phyloP scores from a whole-genome alignment of 1,140 invertebrate genomes.

The Listronotus oregonensis region DNA sequence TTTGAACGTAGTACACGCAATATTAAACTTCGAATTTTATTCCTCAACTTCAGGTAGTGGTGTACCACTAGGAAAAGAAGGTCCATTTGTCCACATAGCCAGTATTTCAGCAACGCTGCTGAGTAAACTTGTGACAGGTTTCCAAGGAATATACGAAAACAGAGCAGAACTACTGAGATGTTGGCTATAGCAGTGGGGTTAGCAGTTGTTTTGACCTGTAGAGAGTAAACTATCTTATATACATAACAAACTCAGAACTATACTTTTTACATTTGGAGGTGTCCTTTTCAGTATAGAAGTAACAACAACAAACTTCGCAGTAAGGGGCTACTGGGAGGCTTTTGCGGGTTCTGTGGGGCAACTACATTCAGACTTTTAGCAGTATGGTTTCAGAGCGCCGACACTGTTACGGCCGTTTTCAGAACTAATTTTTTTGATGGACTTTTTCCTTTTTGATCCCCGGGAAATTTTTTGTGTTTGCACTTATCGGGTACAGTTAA shows the following conservation, averaged over 20 bases:
- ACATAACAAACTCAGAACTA: neutral
- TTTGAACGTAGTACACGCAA: too few species aligned
- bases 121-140: conserved; percentile 89
- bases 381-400: conserved; percentile 93
- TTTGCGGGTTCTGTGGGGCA: conserved; percentile 96
- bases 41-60: conserved; percentile 80
- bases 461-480: conserved; percentile 96
- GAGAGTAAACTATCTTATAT: conserved; percentile 67
- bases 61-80: conserved; percentile 96
- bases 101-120: conserved; percentile 92
- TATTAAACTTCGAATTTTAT: too few species aligned
- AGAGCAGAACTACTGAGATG: conserved; percentile 93
- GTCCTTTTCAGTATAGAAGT: conserved; percentile 99
- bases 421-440: conserved; percentile 92
- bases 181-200: conserved; percentile 94
- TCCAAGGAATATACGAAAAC: conserved; percentile 92
- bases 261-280: conserved; percentile 61
- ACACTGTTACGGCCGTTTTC: conserved; percentile 94
- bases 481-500: conserved; percentile 82
- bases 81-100: conserved; percentile 94
- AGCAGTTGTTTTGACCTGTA: conserved; percentile 93
- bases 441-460: conserved; percentile 97
- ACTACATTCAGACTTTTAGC: conserved; percentile 91
- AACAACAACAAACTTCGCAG: conserved; percentile 98
- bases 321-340: conserved; percentile 98